A percentile compares a stretch with the other conserved stretches of the same genome.
phyloP scores from a whole-genome alignment of 2,113 vertebrate genomes.

The Cyprinodon variegatus region DNA sequence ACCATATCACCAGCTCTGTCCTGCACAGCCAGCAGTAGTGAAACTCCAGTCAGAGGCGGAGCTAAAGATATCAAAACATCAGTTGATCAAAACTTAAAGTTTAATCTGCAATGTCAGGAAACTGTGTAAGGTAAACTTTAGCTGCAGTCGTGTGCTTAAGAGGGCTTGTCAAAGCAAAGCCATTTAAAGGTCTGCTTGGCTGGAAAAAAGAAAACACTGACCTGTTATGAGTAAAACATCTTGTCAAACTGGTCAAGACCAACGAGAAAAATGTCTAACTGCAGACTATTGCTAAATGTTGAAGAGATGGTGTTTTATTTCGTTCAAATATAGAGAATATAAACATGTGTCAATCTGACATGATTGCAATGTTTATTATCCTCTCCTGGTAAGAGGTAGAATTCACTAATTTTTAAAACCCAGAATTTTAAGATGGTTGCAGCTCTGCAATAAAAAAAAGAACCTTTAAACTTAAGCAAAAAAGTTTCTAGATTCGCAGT shows the following conservation, averaged over 20 bases:
- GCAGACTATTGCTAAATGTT: neutral
- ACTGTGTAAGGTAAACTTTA: constrained; percentile 7
- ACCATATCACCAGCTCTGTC: neutral
- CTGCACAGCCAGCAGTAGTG: neutral
- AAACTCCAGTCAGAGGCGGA: constrained; percentile 16
- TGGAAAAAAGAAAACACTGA: constrained; percentile 28
- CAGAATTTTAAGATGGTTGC: constrained; percentile 1
- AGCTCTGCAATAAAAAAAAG: neutral
- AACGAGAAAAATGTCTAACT: neutral
- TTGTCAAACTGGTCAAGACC: constrained; percentile 25
- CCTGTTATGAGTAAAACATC: constrained; percentile 12
- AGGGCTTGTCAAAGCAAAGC: constrained; percentile 29
- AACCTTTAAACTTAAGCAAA: neutral
- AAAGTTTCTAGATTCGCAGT: neutral
- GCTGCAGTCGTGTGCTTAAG: constrained; percentile 12
- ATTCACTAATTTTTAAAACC: neutral
- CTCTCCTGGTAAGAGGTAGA: neutral
- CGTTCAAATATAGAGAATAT: neutral
- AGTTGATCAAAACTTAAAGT: constrained; percentile 34
- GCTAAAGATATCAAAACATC: constrained; percentile 44
- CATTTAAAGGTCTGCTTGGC: constrained; percentile 40
- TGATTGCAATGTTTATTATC: constrained; percentile 23
- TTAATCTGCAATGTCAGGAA: constrained; percentile 21
- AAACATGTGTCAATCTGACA: neutral
- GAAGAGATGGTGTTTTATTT: constrained; percentile 21